These are phyloP conservation scores for Crocidura indochinensis DNA, from an alignment of 2,797 vertebrate genomes.

Conservation along the genomic window DNA sequence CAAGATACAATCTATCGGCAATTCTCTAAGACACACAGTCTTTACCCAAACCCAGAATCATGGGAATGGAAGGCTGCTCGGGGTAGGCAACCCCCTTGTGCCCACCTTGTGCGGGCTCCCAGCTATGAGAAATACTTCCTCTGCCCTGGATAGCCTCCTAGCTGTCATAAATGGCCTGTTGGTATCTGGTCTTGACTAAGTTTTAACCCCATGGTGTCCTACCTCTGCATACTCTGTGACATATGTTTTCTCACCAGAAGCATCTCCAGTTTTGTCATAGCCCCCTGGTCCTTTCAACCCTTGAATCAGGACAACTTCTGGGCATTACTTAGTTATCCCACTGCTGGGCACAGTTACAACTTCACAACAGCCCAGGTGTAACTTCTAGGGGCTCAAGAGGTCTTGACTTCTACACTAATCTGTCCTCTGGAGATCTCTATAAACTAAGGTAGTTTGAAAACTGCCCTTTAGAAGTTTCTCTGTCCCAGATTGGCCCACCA, in stretches of 20 bases:
- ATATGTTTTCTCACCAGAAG: background rate
- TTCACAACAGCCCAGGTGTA: no score
- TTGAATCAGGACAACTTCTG: no score
- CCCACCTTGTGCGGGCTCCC: no score
- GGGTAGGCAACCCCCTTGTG: background rate
- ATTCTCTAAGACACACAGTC: background rate
- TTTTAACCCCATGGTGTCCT: background rate
- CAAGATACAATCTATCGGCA: no score
- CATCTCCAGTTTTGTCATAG: background rate
- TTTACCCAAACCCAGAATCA: background rate
- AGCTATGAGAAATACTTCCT: background rate
- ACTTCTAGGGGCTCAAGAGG: background rate
- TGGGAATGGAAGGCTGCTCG: no score
- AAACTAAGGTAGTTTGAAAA: background rate
- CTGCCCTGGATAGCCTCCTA: background rate
- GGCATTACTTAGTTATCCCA: background rate
- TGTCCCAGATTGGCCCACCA: background rate
- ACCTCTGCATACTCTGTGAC: background rate
- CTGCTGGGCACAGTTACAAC: no score
- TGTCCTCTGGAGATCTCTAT: background rate
- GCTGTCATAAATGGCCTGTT: background rate
- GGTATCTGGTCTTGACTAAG: background rate
- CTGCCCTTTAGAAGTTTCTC: background rate
- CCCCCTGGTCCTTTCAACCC: background rate
- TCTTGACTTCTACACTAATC: background rate